Evolutionary conservation across 2,113 vertebrate genomes (phyloP), one percentile per base, ranked within the genome.

Genomic region (Ptilonorhynchus violaceus): DNA sequence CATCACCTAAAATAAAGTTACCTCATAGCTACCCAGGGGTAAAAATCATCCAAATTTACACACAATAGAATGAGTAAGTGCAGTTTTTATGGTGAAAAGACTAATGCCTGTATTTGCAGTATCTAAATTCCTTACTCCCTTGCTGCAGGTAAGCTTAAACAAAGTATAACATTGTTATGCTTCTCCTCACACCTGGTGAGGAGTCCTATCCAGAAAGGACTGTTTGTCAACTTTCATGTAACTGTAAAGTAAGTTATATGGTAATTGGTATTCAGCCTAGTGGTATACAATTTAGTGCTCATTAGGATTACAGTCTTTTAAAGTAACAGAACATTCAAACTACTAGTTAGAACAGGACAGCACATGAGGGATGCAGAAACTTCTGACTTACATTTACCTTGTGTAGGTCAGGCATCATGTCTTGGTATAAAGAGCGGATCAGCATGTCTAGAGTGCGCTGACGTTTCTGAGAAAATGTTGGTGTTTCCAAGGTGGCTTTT

Each of bases 401-500:
- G 96, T 99, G 98, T 78, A 99, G 98, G 97, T 99, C 99, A 23
- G 99, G 99, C 97, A 98, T 99, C 89, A 99, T 98, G 96, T 99
- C 99, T 97, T 99, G 99, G 97, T 99, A 98, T 66, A 99, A 98
- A 63, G 99, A 99, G 58, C 99, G 98, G 94, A 99, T 99, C 96
- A 99, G 95, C 99, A 99, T 99, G 96, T 99, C 99, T 19, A 99
- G 98, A 30, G 99, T 99, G 69, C 99, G 98, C 33, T 99, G 99
- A 33, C 99, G 99, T 96, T 99, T 99, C 98, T 99, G 99, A 97
- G 99, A 99, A 97, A 99, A 99, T 0, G 99, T 99, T 25, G 99
- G 99, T 9, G 99, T 99, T 98, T 99, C 99, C 98, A 99, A 97
- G 88, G 99, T 99, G 97, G 99, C 99, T 98, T 99, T 99, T 98